These are phyloP conservation scores for Electrona antarctica DNA, from an alignment of 2,113 vertebrate genomes.

Conservation along the genomic window DNA sequence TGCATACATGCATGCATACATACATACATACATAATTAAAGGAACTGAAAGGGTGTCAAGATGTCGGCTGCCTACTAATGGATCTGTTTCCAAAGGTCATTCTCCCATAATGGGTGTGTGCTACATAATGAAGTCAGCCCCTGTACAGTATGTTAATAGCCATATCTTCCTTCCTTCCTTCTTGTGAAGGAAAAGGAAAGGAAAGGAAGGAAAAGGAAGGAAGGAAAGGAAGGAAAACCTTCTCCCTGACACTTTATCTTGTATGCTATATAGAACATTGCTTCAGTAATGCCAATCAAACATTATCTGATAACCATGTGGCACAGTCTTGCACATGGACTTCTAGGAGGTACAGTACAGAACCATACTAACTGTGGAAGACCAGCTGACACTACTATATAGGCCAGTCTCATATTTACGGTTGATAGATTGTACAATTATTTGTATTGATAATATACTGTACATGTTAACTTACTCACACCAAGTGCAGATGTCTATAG, in stretches of 20 bases:
- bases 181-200: slow-evolving; percentile 51
- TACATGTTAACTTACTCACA: too few species aligned
- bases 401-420: too few species aligned
- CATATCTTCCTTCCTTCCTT: slow-evolving; percentile 38
- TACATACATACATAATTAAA: slow-evolving; percentile 11
- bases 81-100: slow-evolving; percentile 49
- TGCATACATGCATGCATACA: too few species aligned
- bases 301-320: too few species aligned
- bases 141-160: slow-evolving; percentile 29
- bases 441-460: too few species aligned
- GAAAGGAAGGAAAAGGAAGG: slow-evolving; percentile 50
- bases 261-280: not conserved
- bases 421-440: too few species aligned
- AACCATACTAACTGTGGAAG: too few species aligned
- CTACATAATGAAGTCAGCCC: slow-evolving; percentile 51
- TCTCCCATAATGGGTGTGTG: slow-evolving; percentile 34
- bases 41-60: slow-evolving; percentile 7
- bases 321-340: too few species aligned
- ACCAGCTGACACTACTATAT: too few species aligned
- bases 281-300: too few species aligned
- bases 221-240: slow-evolving; percentile 24
- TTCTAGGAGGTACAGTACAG: too few species aligned
- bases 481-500: too few species aligned
- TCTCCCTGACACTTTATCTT: slow-evolving; percentile 30
- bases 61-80: slow-evolving; percentile 33